Base-by-base conservation (phyloP, 2,797 vertebrate species). In the Dermochelys coriacea region DNA sequence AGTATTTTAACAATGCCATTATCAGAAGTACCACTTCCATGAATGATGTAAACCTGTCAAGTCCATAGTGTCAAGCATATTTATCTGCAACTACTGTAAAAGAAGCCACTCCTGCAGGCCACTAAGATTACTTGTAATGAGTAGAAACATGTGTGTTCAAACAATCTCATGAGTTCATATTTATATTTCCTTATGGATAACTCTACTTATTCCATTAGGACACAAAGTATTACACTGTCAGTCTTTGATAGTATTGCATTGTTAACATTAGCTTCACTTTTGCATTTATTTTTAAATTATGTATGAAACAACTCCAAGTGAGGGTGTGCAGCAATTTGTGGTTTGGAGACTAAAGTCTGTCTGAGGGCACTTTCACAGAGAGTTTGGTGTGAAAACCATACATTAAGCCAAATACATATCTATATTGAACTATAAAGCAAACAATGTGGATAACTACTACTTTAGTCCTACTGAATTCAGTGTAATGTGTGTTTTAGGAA, bases 251-350 rank as follows among this genome's bases (percentile, higher is more conserved):
- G 52, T 82, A 86, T 23, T 8, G 64, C 68, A 80, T 91, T 96
- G 88, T 95, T 81, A 91, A 96, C 82, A 75, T 95, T 80, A 96
- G 92, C 93, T 96, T 96, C 95, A 81, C 79, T 90, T 88, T 85
- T 95, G 90, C 93, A 91, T 91, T 96, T 94, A 96, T 95, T 64
- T 93, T 91, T 96, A 85, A 95, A 97, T 97, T 92, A 97, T 95
- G 6, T 23, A 93, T 96, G 93, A 96, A 90, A 54, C 23, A 6
- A 74, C 50, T 91, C 31, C 25, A 50, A 91, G 87, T 84, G 29
- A 78, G 50, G 75, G 75, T 85, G 80, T 84, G 92, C 79, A 91
- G 85, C 37, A 88, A 95, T 27, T 93, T 90, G 89, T 74, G 82
- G 34, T 6, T 81, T 85, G 91, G 87, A 97, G 91, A 51, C 95